Conservation (phyloP, 2,888 invertebrate genomes). For the Anticlea derivata region DNA sequence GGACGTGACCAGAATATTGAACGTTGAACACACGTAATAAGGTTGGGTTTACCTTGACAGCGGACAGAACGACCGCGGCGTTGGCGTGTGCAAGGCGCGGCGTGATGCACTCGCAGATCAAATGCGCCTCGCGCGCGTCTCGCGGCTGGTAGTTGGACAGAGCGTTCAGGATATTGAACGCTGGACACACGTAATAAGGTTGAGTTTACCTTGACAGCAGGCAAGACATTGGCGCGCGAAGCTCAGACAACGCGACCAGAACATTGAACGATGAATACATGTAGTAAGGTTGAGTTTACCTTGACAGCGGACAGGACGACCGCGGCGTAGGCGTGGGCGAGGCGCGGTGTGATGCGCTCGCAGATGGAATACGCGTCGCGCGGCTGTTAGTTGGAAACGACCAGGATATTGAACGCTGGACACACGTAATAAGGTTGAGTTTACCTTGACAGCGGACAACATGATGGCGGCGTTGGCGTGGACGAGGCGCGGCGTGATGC, state of each 20-base stretch:
- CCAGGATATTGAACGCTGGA: conserved; percentile 99
- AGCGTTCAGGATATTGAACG: conserved; percentile 98
- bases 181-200: no score
- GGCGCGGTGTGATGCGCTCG: conserved; percentile 97
- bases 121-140: conserved; percentile 99
- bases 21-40: no score
- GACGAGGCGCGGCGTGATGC: conserved; percentile 98
- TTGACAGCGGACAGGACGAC: conserved; percentile 99
- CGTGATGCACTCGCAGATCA: conserved; percentile 98
- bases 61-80: conserved; percentile 98
- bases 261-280: no score
- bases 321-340: conserved; percentile 99
- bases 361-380: conserved; percentile 99
- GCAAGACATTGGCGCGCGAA: conserved; percentile 98
- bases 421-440: no score
- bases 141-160: conserved; percentile 98
- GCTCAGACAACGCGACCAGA: no score
- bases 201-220: no score
- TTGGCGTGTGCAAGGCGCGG: conserved; percentile 99
- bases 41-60: no score
- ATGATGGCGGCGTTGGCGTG: conserved; percentile 99
- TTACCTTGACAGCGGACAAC: no score
- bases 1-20: no score
- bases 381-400: conserved; percentile 98
- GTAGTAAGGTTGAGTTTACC: no score